Conservation (phyloP, 2,888 invertebrate genomes). For the Macaria notata region DNA sequence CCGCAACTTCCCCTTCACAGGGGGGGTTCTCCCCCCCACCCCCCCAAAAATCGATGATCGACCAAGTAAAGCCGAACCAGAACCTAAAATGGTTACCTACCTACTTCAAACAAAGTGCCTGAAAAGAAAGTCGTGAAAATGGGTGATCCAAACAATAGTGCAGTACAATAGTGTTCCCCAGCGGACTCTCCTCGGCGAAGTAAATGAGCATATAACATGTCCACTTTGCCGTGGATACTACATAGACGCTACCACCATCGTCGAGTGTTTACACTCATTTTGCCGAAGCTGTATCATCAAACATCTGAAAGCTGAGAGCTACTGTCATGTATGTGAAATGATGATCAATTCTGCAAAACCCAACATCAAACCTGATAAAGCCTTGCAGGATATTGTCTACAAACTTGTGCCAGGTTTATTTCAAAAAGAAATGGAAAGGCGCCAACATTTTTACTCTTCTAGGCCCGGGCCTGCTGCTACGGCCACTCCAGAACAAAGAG, state of each 20-base stretch:
- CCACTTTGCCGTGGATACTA: slow-evolving; percentile 96
- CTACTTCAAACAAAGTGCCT: slow-evolving; percentile 74
- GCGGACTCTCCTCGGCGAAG: slow-evolving; percentile 86
- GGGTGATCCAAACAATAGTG: slow-evolving; percentile 65
- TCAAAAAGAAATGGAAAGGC: slow-evolving; percentile 93
- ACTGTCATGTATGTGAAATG: slow-evolving; percentile 96
- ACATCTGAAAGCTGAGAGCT: slow-evolving; percentile 92
- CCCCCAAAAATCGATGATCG: too few relatives aligned
- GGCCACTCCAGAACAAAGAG: slow-evolving; percentile 90
- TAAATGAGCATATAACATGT: slow-evolving; percentile 95
- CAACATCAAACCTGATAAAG: slow-evolving; percentile 96
- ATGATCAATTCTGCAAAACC: slow-evolving; percentile 97
- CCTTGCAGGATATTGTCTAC: slow-evolving; percentile 97
- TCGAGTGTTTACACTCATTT: slow-evolving; percentile 98
- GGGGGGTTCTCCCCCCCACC: too few relatives aligned
- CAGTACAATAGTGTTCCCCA: slow-evolving; percentile 80
- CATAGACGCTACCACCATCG: slow-evolving; percentile 97
- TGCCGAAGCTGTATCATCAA: slow-evolving; percentile 97
- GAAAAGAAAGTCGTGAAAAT: slow-evolving; percentile 79
- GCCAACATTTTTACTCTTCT: slow-evolving; percentile 92
- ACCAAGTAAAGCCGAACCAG: too few relatives aligned
- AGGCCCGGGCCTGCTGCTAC: slow-evolving; percentile 85
- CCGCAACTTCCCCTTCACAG: too few relatives aligned
- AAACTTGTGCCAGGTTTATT: slow-evolving; percentile 98
- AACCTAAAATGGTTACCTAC: slow-evolving; percentile 73